These are phyloP conservation scores for Trilocha varians DNA, from an alignment of 2,888 invertebrate genomes.

Conservation along the genomic window DNA sequence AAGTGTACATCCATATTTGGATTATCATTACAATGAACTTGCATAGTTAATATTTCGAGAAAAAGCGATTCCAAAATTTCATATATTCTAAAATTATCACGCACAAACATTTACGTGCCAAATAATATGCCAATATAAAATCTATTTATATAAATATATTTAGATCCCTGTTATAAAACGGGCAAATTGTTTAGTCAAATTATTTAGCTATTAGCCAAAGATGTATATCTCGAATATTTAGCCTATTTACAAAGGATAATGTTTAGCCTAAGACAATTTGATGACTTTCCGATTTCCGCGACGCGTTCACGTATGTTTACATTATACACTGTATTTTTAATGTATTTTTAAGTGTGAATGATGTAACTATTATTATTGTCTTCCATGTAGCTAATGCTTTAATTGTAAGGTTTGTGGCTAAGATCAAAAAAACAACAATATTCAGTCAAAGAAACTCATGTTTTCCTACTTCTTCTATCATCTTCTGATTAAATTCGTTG, in stretches of 20 bases:
- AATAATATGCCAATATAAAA: constrained; percentile 10
- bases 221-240: constrained; percentile 8
- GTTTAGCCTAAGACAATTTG: constrained; percentile 24
- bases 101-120: constrained; percentile 29
- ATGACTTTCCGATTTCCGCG: constrained; percentile 47
- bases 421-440: constrained; percentile 1
- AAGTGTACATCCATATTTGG: background rate
- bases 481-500: too few species aligned
- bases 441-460: too few species aligned
- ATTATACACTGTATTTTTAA: constrained; percentile 28
- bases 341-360: constrained; percentile 5
- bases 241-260: constrained; percentile 12
- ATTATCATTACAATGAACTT: background rate
- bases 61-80: background rate
- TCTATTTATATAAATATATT: constrained; percentile 1
- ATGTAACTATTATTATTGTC: constrained; percentile 6
- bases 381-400: constrained; percentile 14
- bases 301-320: constrained; percentile 66
- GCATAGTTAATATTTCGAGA: background rate
- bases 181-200: constrained; percentile 16
- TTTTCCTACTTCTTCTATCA: too few species aligned
- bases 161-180: constrained; percentile 10
- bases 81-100: constrained; percentile 25
- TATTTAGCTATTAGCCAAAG: constrained; percentile 1
- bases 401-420: constrained; percentile 14